Conservation (phyloP, 2,888 invertebrate species). For the Tetrapedia diversipes region DNA sequence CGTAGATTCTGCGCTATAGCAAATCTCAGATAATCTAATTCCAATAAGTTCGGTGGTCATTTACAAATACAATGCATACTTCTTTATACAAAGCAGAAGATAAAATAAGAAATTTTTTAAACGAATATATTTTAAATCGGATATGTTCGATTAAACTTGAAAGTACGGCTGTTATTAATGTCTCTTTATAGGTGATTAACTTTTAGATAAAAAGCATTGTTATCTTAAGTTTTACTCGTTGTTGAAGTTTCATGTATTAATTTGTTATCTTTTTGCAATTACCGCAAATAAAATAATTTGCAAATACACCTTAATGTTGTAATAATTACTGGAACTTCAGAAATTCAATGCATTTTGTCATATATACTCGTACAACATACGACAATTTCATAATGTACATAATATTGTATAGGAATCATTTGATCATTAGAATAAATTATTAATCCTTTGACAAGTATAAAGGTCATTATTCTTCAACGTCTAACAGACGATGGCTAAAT, state of each 20-base stretch:
- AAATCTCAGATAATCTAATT: slow-evolving; percentile 16
- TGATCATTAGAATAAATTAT: slow-evolving; percentile 12
- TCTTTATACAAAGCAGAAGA: not conserved
- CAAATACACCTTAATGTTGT: not conserved
- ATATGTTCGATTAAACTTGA: not conserved
- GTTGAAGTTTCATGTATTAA: not conserved
- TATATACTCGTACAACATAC: not conserved
- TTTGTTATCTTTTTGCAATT: too few species aligned
- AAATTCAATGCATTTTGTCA: slow-evolving; percentile 37
- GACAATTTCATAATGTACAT: slow-evolving; percentile 34
- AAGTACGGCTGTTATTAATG: not conserved
- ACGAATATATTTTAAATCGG: not conserved
- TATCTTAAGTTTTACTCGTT: not conserved
- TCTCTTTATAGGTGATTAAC: not conserved
- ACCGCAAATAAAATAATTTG: not conserved
- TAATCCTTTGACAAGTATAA: not conserved
- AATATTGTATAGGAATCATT: slow-evolving; percentile 36
- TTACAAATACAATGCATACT: not conserved
- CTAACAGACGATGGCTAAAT: not conserved
- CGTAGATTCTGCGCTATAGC: slow-evolving; percentile 64
- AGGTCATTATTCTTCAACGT: slow-evolving; percentile 22
- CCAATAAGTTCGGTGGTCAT: not conserved
- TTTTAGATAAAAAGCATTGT: not conserved
- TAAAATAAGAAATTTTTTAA: slow-evolving; percentile 2
- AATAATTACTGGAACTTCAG: not conserved